phyloP scores from a whole-genome alignment of 1,140 invertebrate genomes.

The Drosophila parabipectinata region DNA sequence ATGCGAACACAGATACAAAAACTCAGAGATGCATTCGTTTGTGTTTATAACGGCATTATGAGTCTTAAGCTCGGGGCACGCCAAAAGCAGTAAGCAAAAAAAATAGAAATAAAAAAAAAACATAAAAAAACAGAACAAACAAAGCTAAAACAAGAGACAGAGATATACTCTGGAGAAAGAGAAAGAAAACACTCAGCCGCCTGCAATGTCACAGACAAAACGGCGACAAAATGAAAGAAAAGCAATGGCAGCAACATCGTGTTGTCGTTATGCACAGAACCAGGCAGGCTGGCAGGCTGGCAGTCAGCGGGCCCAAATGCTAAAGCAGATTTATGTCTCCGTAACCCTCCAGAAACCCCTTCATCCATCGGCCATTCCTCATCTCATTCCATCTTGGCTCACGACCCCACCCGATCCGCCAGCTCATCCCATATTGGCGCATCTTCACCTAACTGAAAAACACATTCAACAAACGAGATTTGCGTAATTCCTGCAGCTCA shows the following conservation, averaged over 20 bases:
- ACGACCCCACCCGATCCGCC: constrained; percentile 5
- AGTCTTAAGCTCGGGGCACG: constrained; percentile 68
- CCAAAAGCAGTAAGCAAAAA: constrained; percentile 55
- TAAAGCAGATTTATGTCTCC: constrained; percentile 77
- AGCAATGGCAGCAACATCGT: constrained; percentile 76
- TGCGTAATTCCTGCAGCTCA: constrained; percentile 81
- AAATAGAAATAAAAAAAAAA: constrained; percentile 48
- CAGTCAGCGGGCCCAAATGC: constrained; percentile 59
- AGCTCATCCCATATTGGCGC: constrained; percentile 61
- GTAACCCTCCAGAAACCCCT: neutral
- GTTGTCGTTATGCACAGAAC: constrained; percentile 75
- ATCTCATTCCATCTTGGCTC: neutral
- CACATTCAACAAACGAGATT: constrained; percentile 83
- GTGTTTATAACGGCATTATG: constrained; percentile 81
- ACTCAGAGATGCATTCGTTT: constrained; percentile 45
- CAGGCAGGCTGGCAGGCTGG: neutral
- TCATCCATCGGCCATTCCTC: neutral
- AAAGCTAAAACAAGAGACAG: constrained; percentile 46
- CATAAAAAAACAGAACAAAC: constrained; percentile 32
- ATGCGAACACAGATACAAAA: constrained; percentile 28
- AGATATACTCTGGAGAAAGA: constrained; percentile 16
- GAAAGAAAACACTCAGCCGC: constrained; percentile 47
- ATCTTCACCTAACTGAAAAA: constrained; percentile 81
- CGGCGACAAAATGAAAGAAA: constrained; percentile 70
- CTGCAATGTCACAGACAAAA: constrained; percentile 80